phyloP scores from a whole-genome alignment of 2,797 vertebrate genomes.

The Pelodytes ibericus region DNA sequence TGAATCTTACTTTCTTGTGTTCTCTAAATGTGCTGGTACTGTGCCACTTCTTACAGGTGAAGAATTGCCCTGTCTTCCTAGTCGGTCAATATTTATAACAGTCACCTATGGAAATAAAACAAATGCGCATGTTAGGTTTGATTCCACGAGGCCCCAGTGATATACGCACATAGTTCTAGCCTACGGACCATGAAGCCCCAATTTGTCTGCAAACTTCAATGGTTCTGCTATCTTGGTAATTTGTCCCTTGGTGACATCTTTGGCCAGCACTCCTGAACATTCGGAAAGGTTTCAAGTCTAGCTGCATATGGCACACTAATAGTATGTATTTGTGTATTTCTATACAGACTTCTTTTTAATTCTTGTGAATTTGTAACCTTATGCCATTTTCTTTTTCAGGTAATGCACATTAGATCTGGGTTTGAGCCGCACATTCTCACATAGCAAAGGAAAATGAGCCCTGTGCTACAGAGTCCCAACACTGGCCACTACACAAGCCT shows the following conservation, averaged over 20 bases:
- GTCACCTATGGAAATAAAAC: slow-evolving; percentile 41
- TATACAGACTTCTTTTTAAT: no score
- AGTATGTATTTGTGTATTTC: no score
- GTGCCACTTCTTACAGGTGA: not conserved
- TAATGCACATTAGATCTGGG: not conserved
- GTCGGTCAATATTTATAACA: slow-evolving; percentile 58
- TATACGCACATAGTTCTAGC: no score
- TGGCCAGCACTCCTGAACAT: no score
- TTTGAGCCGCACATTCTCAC: not conserved
- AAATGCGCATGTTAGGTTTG: no score
- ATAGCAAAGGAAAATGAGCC: not conserved
- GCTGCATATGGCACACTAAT: no score
- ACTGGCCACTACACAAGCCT: slow-evolving; percentile 5
- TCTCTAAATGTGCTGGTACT: not conserved
- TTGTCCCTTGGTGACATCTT: no score
- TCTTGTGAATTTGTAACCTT: not conserved
- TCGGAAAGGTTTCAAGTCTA: no score
- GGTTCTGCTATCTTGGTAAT: no score
- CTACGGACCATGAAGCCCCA: no score
- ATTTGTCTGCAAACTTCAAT: no score
- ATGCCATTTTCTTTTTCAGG: slow-evolving; percentile 19
- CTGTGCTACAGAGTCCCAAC: not conserved
- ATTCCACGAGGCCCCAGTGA: no score
- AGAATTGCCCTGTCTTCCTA: slow-evolving; percentile 50
- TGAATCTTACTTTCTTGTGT: slow-evolving; percentile 57